Evolutionary conservation across 2,888 invertebrate genomes (phyloP), one percentile per base, ranked within the genome.

Genomic region (Melinaea marsaeus): DNA sequence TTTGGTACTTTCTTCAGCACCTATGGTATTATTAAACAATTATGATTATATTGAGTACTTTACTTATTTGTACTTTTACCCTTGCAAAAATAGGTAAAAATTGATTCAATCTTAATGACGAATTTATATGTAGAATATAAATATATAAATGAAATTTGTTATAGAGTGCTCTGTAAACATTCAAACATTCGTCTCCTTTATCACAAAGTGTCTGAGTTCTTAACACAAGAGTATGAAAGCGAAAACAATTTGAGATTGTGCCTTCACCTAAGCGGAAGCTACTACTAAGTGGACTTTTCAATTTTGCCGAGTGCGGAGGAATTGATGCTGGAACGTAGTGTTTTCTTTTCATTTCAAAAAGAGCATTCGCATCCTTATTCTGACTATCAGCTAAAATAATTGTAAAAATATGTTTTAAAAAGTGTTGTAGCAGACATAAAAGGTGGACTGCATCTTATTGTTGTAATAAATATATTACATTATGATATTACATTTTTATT

Each of bases 331-430:
- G 76, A 75, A 79, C 73, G 78, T 75, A 77, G 76, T 84, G 81
- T 86, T 86, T 85, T 85, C 84, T 83, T 87, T 87, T 85, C 84
- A 85, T 86, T 83, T 79, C 63, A 73, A 82, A 87, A 85, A 85
- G 84, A 82, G 85, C 84, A 83, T 81, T 80, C 82, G 74, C 76
- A 68, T 68, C 70, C 64, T 72, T 58, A 61, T 67, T 67, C 57
- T 55, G 61, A 62, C 66, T 60, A 48, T 34, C 57, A 59, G 58
- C 33, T 61, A 48, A n/a, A 56, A 55, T 60, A 60, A 62, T 51
- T 48, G 3, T 51, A 7, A 9, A 32, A 51, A 51, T 32, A 32
- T 51, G n/a, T n/a, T n/a, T n/a, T 32, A 32, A 32, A 32, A 32
- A 9, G 1, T 7, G 9, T 51, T 6, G 51, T 32, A 32, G 2